A percentile compares a stretch with the other conserved stretches of the same genome.
phyloP scores from a whole-genome alignment of 2,888 invertebrate species.

The Drosophila histrio region DNA sequence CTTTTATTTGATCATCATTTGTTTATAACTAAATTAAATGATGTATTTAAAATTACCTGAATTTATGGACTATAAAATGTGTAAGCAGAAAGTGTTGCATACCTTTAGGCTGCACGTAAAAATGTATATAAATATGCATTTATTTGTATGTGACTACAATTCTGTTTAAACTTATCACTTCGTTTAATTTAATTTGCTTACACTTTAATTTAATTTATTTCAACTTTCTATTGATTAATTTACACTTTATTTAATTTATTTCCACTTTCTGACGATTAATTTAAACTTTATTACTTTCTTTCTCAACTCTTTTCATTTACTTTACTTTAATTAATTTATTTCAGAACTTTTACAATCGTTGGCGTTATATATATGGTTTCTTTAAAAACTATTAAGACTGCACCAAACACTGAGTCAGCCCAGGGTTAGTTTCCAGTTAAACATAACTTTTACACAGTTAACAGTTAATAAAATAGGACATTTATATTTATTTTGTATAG shows the following conservation, averaged over 20 bases:
- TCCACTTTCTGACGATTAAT: too few species aligned
- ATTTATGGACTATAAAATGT: not conserved
- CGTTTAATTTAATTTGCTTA: too few species aligned
- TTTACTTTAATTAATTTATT: slow-evolving; percentile 56
- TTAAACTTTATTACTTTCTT: not conserved
- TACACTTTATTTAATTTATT: too few species aligned
- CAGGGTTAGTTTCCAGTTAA: slow-evolving; percentile 33
- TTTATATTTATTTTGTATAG: not conserved
- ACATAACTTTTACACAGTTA: too few species aligned
- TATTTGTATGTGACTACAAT: not conserved
- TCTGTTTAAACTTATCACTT: not conserved
- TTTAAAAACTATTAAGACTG: slow-evolving; percentile 70
- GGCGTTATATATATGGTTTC: slow-evolving; percentile 82
- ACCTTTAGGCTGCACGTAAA: slow-evolving; percentile 12
- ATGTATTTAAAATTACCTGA: not conserved
- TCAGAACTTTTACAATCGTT: slow-evolving; percentile 83
- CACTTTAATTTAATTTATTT: too few species aligned
- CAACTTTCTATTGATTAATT: too few species aligned
- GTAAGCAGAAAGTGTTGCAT: slow-evolving; percentile 7
- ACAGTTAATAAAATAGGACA: not conserved
- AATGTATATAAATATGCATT: not conserved
- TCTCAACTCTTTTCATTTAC: not conserved
- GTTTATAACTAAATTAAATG: not conserved
- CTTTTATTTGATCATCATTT: not conserved
- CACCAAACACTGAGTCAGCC: slow-evolving; percentile 1